Evolutionary conservation across 2,888 invertebrate genomes (phyloP).

Genomic region (Patella ulyssiponensis): DNA sequence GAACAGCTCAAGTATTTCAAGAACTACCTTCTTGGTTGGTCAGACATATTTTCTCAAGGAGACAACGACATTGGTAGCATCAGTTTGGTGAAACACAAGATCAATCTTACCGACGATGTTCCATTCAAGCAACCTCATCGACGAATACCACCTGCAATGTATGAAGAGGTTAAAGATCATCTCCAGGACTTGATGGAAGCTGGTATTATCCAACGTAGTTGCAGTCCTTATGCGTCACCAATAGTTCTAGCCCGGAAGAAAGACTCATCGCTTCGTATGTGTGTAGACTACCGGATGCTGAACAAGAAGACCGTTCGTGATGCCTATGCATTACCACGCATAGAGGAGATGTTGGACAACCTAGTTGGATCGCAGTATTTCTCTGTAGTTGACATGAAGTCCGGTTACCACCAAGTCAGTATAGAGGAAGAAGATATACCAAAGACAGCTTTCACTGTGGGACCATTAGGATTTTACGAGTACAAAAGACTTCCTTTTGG

Average conservation of each 20-base stretch:
- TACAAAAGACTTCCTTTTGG: background rate
- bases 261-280: constrained; percentile 11
- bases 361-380: constrained; percentile 12
- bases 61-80: background rate
- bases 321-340: constrained; percentile 16
- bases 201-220: background rate
- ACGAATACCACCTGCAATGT: background rate
- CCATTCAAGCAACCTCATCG: background rate
- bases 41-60: background rate
- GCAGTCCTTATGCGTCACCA: too few species aligned
- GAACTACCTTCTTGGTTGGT: background rate
- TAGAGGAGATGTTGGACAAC: constrained; percentile 21
- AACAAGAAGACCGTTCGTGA: constrained; percentile 22
- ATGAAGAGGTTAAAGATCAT: background rate
- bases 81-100: background rate
- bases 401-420: background rate
- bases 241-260: constrained; percentile 25
- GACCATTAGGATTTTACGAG: background rate
- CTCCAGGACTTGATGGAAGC: background rate
- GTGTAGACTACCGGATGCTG: constrained; percentile 20
- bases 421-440: background rate
- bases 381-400: constrained; percentile 3
- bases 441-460: background rate
- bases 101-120: background rate
- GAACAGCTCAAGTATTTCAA: background rate